Evolutionary conservation across 92 coral and sea anemone species (phyloP).

Genomic region (Bergia sp.): DNA sequence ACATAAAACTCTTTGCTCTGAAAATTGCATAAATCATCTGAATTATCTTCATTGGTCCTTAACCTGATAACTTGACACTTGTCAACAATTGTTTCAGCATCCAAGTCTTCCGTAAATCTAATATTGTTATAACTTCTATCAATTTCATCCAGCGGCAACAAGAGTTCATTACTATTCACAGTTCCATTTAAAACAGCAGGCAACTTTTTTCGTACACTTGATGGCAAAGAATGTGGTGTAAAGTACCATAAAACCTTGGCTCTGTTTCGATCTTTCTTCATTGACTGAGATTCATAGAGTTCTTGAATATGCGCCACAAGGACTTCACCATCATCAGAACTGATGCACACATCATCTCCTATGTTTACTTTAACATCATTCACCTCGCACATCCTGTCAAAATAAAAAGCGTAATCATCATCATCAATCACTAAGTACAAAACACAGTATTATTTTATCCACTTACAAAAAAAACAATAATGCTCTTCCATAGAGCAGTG

Average conservation of each 20-base stretch:
- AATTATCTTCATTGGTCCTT: slow-evolving; percentile 36
- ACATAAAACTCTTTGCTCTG: slow-evolving; percentile 56
- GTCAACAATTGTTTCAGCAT: slow-evolving; percentile 76
- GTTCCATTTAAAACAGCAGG: slow-evolving; percentile 37
- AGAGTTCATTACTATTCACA: slow-evolving; percentile 60
- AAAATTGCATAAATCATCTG: slow-evolving; percentile 17
- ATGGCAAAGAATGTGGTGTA: slow-evolving; percentile 54
- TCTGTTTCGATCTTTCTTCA: slow-evolving; percentile 64
- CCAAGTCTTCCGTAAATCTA: slow-evolving; percentile 56
- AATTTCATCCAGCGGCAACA: slow-evolving; percentile 58
- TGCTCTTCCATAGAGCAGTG: too few relatives aligned
- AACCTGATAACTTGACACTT: slow-evolving; percentile 63
- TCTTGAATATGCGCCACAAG: slow-evolving; percentile 65
- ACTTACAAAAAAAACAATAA: too few relatives aligned
- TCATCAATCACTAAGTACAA: too few relatives aligned
- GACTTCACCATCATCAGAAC: slow-evolving; percentile 42
- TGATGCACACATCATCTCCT: slow-evolving; percentile 82
- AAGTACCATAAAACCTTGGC: slow-evolving; percentile 83
- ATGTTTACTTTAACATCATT: slow-evolving; percentile 32
- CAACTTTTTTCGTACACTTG: slow-evolving; percentile 13
- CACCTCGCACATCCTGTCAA: slow-evolving; percentile 63
- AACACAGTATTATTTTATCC: too few relatives aligned
- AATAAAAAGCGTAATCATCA: not conserved
- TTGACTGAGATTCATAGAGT: slow-evolving; percentile 62
- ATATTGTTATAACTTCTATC: slow-evolving; percentile 35